Base-by-base conservation (phyloP, 2,113 vertebrate genomes). In the Garra rufa region DNA sequence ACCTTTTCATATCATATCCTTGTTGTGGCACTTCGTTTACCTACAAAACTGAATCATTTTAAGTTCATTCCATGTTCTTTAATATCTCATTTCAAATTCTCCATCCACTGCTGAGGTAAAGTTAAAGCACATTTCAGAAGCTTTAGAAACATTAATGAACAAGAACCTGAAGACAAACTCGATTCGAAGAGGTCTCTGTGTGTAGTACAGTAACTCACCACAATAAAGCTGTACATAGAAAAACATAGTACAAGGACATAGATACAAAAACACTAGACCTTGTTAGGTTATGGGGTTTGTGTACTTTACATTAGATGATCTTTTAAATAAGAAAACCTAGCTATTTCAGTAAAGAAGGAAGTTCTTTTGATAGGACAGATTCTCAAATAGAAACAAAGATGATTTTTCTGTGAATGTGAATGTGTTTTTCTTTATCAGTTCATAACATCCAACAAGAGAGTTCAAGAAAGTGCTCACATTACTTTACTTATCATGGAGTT, bases 31-130 rank as follows among this genome's bases (percentile, higher is more conserved):
- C 38, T 10, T 79, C 8, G n/a, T 43, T 61, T 9, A 63, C 48
- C 26, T 55, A 74, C 14, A 52, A 57, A 57, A 8, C 59, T 48
- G 6, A 57, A 38, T 57, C 11, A 76, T 30, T 38, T 69, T 14
- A 75, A 75, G 43, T 80, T 34, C 9, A 63, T 61, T 80, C 19
- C 8, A 46, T 67, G 43, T 48, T 65, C 26, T 48, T 3, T 63
- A 15, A 80, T 57, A 50, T 78, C 55, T 67, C 41, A 19, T 65
- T 79, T 17, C 9, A 79, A 59, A 79, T 28, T n/a, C 38, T 59
- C 6, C n/a, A 44, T 30, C 63, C 76, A 79, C 76, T 19, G 76
- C 59, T 65, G 77, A 80, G 78, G 78, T 80, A 80, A 67, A 65
- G 15, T 65, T 28, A 80, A 5, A 21, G n/a, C 34, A 79, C 38